These are phyloP conservation scores for Melanotaenia maccullochi DNA, from an alignment of 2,797 vertebrate genomes.

Conservation along the genomic window DNA sequence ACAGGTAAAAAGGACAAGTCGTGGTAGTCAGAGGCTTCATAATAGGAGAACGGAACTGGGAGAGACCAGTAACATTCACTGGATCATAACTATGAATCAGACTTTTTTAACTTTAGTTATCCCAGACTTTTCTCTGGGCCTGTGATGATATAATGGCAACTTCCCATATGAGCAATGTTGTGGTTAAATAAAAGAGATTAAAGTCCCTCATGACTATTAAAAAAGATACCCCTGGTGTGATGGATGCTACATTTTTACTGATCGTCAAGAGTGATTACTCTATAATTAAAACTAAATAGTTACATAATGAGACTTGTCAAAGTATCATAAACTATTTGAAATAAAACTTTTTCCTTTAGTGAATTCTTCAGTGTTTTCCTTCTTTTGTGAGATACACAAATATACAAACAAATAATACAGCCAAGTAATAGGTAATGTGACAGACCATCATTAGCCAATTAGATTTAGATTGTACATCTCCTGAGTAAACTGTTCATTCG, in stretches of 20 bases:
- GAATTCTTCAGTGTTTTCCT: background rate
- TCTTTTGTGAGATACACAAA: background rate
- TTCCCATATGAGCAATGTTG: too few relatives aligned
- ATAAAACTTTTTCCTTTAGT: too few relatives aligned
- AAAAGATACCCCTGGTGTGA: background rate
- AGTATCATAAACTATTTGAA: background rate
- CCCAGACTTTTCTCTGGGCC: background rate
- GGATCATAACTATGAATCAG: background rate
- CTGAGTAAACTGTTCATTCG: slow-evolving; percentile 28
- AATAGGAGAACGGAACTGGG: background rate
- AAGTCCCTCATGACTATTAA: too few relatives aligned
- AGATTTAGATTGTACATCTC: slow-evolving; percentile 34
- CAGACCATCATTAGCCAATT: slow-evolving; percentile 8
- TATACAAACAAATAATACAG: background rate
- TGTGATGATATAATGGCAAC: background rate
- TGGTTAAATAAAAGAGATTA: too few relatives aligned
- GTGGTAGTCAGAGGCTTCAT: too few relatives aligned
- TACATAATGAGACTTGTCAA: background rate
- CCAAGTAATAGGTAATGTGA: too few relatives aligned
- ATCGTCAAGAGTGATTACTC: background rate
- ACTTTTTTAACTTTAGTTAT: background rate
- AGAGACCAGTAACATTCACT: background rate
- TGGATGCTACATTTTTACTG: background rate
- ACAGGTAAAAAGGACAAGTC: too few relatives aligned
- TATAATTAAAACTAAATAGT: background rate